Percentiles rank a stretch among this genome's conserved stretches.
phyloP scores from a whole-genome alignment of 2,113 vertebrate species.

The Scolopax mira region DNA sequence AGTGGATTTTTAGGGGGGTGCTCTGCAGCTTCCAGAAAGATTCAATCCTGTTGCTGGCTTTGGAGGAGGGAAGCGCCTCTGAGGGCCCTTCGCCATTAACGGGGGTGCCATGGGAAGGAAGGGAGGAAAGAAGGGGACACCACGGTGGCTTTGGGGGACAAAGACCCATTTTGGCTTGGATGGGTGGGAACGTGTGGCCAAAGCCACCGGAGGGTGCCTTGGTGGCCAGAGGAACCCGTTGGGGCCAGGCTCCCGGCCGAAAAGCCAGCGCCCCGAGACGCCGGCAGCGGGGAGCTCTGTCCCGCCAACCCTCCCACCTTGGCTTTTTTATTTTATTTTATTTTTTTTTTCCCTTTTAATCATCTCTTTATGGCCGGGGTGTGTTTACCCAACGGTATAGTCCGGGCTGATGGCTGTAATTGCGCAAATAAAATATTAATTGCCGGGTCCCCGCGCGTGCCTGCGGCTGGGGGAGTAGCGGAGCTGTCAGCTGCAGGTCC shows the following conservation, averaged over 20 bases:
- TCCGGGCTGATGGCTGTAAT: neutral
- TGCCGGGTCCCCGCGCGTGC: neutral
- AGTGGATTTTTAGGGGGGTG: neutral
- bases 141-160: conserved; percentile 15
- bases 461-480: conserved; percentile 43
- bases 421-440: conserved; percentile 22
- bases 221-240: neutral
- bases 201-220: neutral
- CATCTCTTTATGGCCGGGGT: neutral
- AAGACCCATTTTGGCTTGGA: neutral
- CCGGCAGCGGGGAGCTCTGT: neutral
- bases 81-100: fast-evolving
- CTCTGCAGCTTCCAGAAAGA: fast-evolving
- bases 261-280: fast-evolving
- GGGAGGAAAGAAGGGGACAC: no score
- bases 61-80: neutral
- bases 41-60: neutral
- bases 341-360: neutral
- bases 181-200: neutral
- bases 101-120: neutral
- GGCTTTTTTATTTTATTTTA: neutral
- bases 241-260: neutral
- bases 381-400: neutral
- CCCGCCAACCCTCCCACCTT: neutral
- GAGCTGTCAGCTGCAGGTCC: conserved; percentile 31